Evolutionary conservation across 2,113 vertebrate genomes (phyloP).

Genomic region (Centropristis striata): DNA sequence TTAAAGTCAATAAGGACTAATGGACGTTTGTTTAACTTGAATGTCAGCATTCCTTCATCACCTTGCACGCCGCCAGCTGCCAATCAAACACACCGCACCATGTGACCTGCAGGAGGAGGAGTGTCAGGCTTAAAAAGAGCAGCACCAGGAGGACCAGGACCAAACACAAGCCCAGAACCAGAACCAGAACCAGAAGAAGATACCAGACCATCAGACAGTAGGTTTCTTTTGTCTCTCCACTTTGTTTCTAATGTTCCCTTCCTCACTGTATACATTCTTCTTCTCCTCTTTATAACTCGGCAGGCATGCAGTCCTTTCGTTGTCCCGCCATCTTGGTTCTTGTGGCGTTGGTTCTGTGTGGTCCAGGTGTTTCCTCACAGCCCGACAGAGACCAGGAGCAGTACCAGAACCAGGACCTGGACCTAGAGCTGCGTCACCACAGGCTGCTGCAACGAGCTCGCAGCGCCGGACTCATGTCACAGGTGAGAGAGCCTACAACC

Average conservation of each 20-base stretch:
- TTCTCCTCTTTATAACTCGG: constrained; percentile 53
- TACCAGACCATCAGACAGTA: constrained; percentile 56
- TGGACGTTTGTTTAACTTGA: constrained; percentile 63
- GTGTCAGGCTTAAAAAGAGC: constrained; percentile 76
- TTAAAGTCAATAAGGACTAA: constrained; percentile 77
- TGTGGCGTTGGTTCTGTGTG: constrained; percentile 87
- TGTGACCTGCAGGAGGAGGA: constrained; percentile 53
- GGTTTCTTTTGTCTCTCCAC: neutral
- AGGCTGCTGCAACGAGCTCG: constrained; percentile 92
- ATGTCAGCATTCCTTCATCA: constrained; percentile 63
- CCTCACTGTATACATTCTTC: neutral
- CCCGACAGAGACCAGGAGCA: constrained; percentile 81
- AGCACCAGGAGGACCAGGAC: constrained; percentile 26
- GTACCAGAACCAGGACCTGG: constrained; percentile 63
- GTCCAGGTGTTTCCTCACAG: constrained; percentile 86
- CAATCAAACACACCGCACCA: constrained; percentile 34
- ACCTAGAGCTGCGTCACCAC: constrained; percentile 86
- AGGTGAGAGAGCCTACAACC: constrained; percentile 64
- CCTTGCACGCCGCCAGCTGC: constrained; percentile 38
- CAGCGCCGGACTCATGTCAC: constrained; percentile 85
- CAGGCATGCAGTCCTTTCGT: constrained; percentile 68
- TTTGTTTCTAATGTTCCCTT: no score
- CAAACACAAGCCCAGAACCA: constrained; percentile 50
- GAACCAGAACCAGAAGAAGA: constrained; percentile 9
- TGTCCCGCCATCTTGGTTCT: constrained; percentile 88